phyloP scores from a whole-genome alignment of 2,113 vertebrate species.

The Sisor rabdophorus region DNA sequence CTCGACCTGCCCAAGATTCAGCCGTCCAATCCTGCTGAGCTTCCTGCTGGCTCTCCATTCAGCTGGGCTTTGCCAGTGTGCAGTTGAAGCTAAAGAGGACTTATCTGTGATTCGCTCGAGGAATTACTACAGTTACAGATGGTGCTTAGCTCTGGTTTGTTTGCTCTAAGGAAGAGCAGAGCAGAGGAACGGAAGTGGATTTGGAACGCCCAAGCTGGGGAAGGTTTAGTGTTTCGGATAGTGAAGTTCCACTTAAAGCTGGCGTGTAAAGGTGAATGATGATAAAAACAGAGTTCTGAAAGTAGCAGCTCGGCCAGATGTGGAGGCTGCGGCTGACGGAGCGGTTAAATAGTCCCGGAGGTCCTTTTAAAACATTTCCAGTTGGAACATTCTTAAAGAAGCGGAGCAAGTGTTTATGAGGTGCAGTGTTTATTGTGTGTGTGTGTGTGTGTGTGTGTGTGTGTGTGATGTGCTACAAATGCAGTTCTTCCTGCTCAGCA shows the following conservation, averaged over 20 bases:
- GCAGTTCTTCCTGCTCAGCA: constrained; percentile 13
- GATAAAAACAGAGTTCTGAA: neutral
- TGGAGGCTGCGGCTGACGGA: neutral
- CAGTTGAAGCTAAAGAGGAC: constrained; percentile 31
- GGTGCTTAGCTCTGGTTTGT: constrained; percentile 31
- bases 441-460: neutral
- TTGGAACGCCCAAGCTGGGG: neutral
- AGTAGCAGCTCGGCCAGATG: neutral
- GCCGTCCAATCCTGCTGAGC: constrained; percentile 31
- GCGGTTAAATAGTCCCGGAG: neutral
- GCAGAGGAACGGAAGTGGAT: constrained; percentile 21
- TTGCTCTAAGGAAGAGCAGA: constrained; percentile 17
- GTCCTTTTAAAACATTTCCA: neutral
- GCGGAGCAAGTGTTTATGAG: neutral
- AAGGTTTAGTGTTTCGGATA: constrained; percentile 3
- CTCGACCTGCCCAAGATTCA: constrained; percentile 12
- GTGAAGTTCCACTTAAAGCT: constrained; percentile 5
- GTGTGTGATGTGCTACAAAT: neutral
- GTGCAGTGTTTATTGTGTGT: neutral
- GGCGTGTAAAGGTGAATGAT: constrained; percentile 8
- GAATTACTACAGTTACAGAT: constrained; percentile 45
- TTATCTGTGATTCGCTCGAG: constrained; percentile 39
- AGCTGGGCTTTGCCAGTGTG: constrained; percentile 25
- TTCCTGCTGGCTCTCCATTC: constrained; percentile 30
- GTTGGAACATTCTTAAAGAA: neutral